Base-by-base conservation (phyloP, 2,113 vertebrate species). In the Sterrhoptilus dennistouni region DNA sequence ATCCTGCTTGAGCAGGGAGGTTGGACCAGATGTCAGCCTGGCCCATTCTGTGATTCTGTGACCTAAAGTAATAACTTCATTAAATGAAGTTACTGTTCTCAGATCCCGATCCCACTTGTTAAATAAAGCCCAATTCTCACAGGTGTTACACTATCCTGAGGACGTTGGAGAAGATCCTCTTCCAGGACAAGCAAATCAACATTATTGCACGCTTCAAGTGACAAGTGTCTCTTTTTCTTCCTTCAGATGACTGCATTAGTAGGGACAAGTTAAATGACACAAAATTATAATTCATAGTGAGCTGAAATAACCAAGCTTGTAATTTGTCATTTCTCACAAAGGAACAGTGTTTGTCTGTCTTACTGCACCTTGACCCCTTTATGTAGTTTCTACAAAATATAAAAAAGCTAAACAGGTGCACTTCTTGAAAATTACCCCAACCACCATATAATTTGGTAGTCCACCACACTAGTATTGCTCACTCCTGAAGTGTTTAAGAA, bases 41-140 rank as follows among this genome's bases (percentile, higher is more conserved):
- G 53, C 31, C 36, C 31, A 64, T 80, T 35, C 65, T 31, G 45
- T 40, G 12, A 54, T 35, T 71, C 45, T 69, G 59, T 31, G 57
- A 56, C 42, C 35, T 42, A 3, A 40, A 83, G 15, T 6, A 33
- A 6, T 6, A 40, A 28, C 16, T 45, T 61, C 6, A 3, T 15
- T 44, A 63, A 75, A 45, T 1, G 1, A 36, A 3, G 11, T 45
- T 9, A 2, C 19, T 31, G 1, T 61, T 83, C 33, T 38, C 56
- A 9, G 13, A 42, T 38, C 17, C 45, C 0, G 0, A 29, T 40
- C 6, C 14, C 31, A 31, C 24, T 11, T 1, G 0, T 38, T 63
- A 71, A 63, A 71, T 49, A 50, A 89, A 69, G 29, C 31, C n/a
- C 22, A 20, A 19, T 52, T 52, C 59, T 59, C 9, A 1, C 0